Base-by-base conservation (phyloP, 2,888 invertebrate genomes). In the Diplazon laetatorius region DNA sequence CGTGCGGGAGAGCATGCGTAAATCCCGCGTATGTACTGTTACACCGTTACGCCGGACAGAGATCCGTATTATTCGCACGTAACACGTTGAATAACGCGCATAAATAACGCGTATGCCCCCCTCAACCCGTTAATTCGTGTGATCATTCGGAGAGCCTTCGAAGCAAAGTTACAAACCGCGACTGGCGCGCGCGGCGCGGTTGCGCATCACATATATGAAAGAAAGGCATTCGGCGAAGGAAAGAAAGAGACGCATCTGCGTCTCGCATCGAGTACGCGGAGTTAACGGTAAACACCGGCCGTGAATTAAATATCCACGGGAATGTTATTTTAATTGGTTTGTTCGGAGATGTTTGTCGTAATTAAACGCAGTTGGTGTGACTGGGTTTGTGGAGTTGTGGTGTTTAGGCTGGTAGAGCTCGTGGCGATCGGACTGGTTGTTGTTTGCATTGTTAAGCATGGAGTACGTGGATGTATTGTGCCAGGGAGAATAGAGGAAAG, bases 61-160 rank as follows among this genome's bases (percentile, higher is more conserved):
- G n/a, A n/a, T n/a, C n/a, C 16, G 30, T 16, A 16, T 55, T 55
- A 65, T 65, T n/a, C 22, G 20, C 20, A 35, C 44, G 52, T 50
- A 66, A 66, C 14, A 48, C 62, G 55, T 77, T 72, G 60, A 52
- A 72, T 48, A 77, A 65, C 62, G 55, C 62, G 55, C 55, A 60
- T 20, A 50, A 25, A 30, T 60, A n/a, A n/a, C 59, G 55, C 55
- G 46, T 30, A 48, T 14, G 48, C n/a, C n/a, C n/a, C n/a, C n/a
- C n/a, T n/a, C n/a, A n/a, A n/a, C n/a, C n/a, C n/a, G n/a, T n/a
- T n/a, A n/a, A n/a, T n/a, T n/a, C n/a, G n/a, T n/a, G n/a, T n/a
- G n/a, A n/a, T n/a, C n/a, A n/a, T n/a, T n/a, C n/a, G n/a, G n/a
- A n/a, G n/a, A n/a, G n/a, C n/a, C n/a, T 39, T 16, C 22, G 37